phyloP scores from a whole-genome alignment of 2,797 vertebrate genomes.

The Galago senegalensis region DNA sequence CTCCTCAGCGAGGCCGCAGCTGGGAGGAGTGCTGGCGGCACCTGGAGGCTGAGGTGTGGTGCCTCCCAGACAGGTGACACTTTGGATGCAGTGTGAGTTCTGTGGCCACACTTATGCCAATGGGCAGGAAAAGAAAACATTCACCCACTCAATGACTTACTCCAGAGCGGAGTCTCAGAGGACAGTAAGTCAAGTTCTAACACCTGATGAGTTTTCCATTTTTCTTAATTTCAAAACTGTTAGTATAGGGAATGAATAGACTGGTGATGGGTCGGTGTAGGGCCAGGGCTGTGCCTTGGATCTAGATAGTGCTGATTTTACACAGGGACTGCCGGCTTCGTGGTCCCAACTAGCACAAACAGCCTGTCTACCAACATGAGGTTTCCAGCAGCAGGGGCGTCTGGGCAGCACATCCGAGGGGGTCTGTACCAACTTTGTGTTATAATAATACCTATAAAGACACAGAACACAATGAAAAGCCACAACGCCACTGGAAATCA shows the following conservation, averaged over 20 bases:
- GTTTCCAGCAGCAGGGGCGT: not conserved
- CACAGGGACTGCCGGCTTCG: no score
- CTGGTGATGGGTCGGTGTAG: not conserved
- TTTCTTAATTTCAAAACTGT: not conserved
- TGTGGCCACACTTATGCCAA: not conserved
- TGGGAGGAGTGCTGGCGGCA: rapidly evolving
- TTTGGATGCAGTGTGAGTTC: rapidly evolving
- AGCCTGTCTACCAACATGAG: not conserved
- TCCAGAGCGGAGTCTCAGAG: not conserved
- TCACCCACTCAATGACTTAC: not conserved
- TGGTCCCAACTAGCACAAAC: not conserved
- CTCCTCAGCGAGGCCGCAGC: rapidly evolving
- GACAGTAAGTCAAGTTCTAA: no score
- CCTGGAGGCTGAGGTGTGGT: rapidly evolving
- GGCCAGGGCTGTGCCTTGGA: rapidly evolving
- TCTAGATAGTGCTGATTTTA: not conserved
- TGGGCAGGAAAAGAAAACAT: not conserved
- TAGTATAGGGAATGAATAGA: not conserved
- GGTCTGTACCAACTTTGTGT: not conserved
- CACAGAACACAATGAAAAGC: not conserved
- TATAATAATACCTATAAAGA: no score
- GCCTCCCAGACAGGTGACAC: rapidly evolving
- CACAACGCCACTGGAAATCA: rapidly evolving
- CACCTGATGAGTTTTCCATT: no score
- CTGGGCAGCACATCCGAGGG: not conserved